Evolutionary conservation across 2,113 vertebrate species (phyloP).

Genomic region (Centropristis striata): DNA sequence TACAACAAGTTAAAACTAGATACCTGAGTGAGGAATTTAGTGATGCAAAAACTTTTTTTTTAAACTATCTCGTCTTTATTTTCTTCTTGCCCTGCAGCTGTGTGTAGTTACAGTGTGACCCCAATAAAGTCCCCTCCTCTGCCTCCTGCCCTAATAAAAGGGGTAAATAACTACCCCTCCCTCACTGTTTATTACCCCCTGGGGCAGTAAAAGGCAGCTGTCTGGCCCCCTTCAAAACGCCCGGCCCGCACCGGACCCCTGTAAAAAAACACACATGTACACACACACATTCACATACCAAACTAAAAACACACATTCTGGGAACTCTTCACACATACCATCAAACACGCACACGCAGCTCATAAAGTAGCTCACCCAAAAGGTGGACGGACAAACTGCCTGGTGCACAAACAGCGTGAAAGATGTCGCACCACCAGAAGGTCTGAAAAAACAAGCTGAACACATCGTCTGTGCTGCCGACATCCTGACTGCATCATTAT

Average conservation of each 20-base stretch:
- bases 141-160: slow-evolving; percentile 83
- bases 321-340: slow-evolving; percentile 68
- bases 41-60: slow-evolving; percentile 48
- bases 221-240: slow-evolving; percentile 76
- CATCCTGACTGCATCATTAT: slow-evolving; percentile 2
- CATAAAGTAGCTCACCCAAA: slow-evolving; percentile 69
- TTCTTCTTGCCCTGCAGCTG: slow-evolving; percentile 82
- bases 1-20: slow-evolving; percentile 40
- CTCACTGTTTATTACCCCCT: slow-evolving; percentile 85
- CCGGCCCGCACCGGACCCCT: slow-evolving; percentile 53
- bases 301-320: slow-evolving; percentile 78
- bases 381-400: slow-evolving; percentile 39
- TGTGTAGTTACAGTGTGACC: slow-evolving; percentile 86
- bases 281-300: slow-evolving; percentile 64
- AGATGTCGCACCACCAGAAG: not conserved
- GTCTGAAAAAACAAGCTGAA: not conserved
- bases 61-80: slow-evolving; percentile 57
- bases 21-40: slow-evolving; percentile 68
- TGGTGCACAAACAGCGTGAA: slow-evolving; percentile 4
- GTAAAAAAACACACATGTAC: slow-evolving; percentile 58
- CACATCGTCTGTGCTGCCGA: not conserved
- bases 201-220: slow-evolving; percentile 89
- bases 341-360: slow-evolving; percentile 70
- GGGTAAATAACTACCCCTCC: slow-evolving; percentile 84
- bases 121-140: slow-evolving; percentile 84